Evolutionary conservation across 2,888 invertebrate species (phyloP).

Genomic region (Kuschelorhynchus macadamiae): DNA sequence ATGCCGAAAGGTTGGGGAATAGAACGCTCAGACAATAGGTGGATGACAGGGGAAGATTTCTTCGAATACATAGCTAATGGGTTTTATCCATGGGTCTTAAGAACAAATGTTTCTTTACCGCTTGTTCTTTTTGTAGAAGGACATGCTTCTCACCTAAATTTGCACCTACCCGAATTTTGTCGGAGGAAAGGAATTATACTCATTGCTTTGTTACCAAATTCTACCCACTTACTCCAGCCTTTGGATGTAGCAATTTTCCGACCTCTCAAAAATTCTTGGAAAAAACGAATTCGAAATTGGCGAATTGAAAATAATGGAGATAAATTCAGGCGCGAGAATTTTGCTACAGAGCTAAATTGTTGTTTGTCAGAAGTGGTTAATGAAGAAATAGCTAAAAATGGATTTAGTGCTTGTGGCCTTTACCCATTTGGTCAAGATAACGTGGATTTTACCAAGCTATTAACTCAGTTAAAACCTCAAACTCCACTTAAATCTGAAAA

Average conservation of each 20-base stretch:
- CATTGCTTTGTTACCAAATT: constrained; percentile 62
- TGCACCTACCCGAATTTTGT: constrained; percentile 64
- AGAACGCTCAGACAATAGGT: constrained; percentile 65
- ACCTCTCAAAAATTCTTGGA: constrained; percentile 60
- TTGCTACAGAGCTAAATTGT: no score
- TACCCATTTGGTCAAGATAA: no score
- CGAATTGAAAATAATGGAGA: neutral
- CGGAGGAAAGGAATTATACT: constrained; percentile 61
- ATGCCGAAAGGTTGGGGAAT: constrained; percentile 60
- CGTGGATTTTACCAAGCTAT: no score
- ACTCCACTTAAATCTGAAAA: no score
- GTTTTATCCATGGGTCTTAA: constrained; percentile 63
- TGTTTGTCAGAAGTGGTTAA: no score
- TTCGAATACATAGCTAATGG: constrained; percentile 64
- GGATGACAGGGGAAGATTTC: constrained; percentile 66
- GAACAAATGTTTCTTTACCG: constrained; percentile 60
- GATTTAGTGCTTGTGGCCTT: no score
- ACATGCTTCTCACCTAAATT: constrained; percentile 63
- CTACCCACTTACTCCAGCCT: constrained; percentile 65
- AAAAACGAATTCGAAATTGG: neutral
- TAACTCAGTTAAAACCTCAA: no score
- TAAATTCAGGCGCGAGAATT: neutral
- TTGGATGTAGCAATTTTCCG: constrained; percentile 64
- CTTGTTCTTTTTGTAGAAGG: constrained; percentile 66
- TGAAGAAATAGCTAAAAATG: no score